These are phyloP conservation scores for Beris chalybata DNA, from an alignment of 2,888 invertebrate genomes.

Conservation along the genomic window DNA sequence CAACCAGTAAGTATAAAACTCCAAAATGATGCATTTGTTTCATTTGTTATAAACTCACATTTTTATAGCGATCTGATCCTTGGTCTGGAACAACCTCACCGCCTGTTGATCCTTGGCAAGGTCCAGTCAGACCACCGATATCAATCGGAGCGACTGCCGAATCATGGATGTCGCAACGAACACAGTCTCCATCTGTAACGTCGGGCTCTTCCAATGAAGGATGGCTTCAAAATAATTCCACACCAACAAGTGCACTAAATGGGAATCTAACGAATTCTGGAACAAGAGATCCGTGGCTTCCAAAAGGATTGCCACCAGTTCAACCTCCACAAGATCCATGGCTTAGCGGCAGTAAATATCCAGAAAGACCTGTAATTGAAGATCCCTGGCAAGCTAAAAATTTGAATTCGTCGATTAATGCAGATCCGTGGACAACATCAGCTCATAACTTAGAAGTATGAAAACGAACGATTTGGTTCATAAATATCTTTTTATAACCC, in stretches of 20 bases:
- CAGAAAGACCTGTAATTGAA: constrained; percentile 40
- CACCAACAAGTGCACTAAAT: constrained; percentile 42
- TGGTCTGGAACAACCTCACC: constrained; percentile 54
- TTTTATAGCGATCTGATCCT: constrained; percentile 48
- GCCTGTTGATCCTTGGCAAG: constrained; percentile 54
- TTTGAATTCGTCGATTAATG: constrained; percentile 48
- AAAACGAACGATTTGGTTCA: not conserved
- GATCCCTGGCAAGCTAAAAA: constrained; percentile 53
- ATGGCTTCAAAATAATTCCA: constrained; percentile 50
- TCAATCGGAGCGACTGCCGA: constrained; percentile 44
- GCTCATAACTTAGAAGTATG: constrained; percentile 41
- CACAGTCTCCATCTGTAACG: constrained; percentile 54
- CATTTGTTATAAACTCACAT: not conserved
- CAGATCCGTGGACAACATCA: constrained; percentile 66
- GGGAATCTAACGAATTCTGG: constrained; percentile 43
- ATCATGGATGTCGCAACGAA: constrained; percentile 49
- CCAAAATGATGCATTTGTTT: too few species aligned
- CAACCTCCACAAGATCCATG: constrained; percentile 49
- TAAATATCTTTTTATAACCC: constrained; percentile 40
- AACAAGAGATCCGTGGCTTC: constrained; percentile 49
- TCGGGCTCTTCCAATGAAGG: constrained; percentile 56
- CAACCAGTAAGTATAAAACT: constrained; percentile 61
- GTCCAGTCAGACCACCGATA: constrained; percentile 46
- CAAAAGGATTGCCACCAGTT: constrained; percentile 43
- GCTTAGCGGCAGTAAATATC: constrained; percentile 44